A percentile compares a stretch with the other conserved stretches of the same genome.
These are phyloP conservation scores for Patiria pectinifera DNA, from an alignment of 53 echinoderm and acorn worm genomes.

Conservation along the genomic window DNA sequence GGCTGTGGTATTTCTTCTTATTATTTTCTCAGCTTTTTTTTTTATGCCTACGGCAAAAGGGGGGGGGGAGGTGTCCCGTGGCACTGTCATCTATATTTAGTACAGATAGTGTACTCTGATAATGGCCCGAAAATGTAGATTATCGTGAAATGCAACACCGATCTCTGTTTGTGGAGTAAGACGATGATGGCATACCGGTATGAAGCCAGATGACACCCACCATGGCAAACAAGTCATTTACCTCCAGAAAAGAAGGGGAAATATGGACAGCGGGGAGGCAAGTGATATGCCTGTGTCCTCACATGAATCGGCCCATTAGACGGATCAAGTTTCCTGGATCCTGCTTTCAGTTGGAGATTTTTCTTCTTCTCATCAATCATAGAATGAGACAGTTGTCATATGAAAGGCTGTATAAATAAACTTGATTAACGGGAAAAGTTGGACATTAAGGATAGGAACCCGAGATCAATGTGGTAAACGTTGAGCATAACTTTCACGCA, in stretches of 20 bases:
- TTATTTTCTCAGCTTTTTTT: too few relatives aligned
- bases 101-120: neutral
- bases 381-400: too few relatives aligned
- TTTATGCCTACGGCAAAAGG: too few relatives aligned
- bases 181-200: neutral
- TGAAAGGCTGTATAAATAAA: too few relatives aligned
- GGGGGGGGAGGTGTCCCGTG: too few relatives aligned
- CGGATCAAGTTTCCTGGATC: neutral
- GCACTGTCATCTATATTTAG: too few relatives aligned
- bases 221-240: neutral
- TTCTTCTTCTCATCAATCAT: neutral
- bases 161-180: neutral
- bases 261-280: neutral
- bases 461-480: too few relatives aligned
- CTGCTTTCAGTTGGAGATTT: neutral
- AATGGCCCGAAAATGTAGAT: neutral
- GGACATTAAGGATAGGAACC: too few relatives aligned
- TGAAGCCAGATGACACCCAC: neutral
- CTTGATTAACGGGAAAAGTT: too few relatives aligned
- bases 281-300: neutral
- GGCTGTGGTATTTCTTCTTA: too few relatives aligned
- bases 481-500: too few relatives aligned
- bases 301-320: neutral
- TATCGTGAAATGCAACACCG: neutral
- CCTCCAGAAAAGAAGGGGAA: neutral